A percentile compares a stretch with the other conserved stretches of the same genome.
Evolutionary conservation across 2,113 vertebrate genomes (phyloP).

Genomic region (Festucalex cinctus): DNA sequence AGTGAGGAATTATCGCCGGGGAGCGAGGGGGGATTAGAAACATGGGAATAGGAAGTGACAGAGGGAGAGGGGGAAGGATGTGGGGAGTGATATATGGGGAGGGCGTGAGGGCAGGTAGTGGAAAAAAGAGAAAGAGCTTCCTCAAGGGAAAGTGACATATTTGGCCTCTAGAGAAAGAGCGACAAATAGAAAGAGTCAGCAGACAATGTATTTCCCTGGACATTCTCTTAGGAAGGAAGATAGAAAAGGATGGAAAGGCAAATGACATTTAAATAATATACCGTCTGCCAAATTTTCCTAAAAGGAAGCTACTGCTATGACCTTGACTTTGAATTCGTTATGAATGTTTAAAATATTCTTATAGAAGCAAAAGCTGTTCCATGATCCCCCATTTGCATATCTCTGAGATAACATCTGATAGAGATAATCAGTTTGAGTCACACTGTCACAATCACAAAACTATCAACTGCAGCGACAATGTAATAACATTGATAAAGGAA

Average conservation of each 20-base stretch:
- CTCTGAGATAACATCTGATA: too few relatives aligned
- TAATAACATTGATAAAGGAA: too few relatives aligned
- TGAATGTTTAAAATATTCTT: neutral
- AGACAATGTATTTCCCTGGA: slow-evolving; percentile 11
- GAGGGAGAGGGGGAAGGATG: slow-evolving; percentile 32
- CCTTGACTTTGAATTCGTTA: slow-evolving; percentile 9
- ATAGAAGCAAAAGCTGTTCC: too few relatives aligned
- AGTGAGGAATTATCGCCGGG: slow-evolving; percentile 44
- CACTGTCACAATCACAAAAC: too few relatives aligned
- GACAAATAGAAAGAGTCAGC: slow-evolving; percentile 11
- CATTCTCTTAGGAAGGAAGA: neutral
- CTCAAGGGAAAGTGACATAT: slow-evolving; percentile 30
- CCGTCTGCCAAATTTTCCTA: neutral
- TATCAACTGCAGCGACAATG: too few relatives aligned
- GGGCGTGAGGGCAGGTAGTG: slow-evolving; percentile 39
- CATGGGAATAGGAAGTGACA: slow-evolving; percentile 45
- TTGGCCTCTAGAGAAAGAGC: slow-evolving; percentile 2
- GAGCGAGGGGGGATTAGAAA: slow-evolving; percentile 57
- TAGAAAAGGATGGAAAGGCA: slow-evolving; percentile 1
- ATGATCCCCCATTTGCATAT: too few relatives aligned
- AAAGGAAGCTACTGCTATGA: neutral
- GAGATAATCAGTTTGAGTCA: too few relatives aligned
- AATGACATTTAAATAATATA: slow-evolving; percentile 40
- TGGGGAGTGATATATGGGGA: slow-evolving; percentile 15
- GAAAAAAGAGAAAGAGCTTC: slow-evolving; percentile 3